Evolutionary conservation across 2,113 vertebrate species (phyloP).

Genomic region (Lucifuga dentata): DNA sequence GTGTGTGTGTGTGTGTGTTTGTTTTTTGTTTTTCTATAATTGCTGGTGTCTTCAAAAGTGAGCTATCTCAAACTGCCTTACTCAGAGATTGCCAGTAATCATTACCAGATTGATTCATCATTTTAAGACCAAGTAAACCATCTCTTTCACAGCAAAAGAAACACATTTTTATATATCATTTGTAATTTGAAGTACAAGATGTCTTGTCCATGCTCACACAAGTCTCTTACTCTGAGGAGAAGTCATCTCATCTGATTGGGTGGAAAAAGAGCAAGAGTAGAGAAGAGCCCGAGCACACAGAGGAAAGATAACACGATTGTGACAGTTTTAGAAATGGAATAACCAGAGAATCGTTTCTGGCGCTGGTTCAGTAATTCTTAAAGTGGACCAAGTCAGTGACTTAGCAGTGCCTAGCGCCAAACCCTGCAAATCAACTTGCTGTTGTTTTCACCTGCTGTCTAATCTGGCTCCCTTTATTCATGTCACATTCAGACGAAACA

Average conservation of each 20-base stretch:
- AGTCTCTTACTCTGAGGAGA: constrained; percentile 20
- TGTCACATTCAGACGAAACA: too few relatives aligned
- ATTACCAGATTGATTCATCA: constrained; percentile 67
- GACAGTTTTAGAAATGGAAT: constrained; percentile 34
- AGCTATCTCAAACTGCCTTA: constrained; percentile 64
- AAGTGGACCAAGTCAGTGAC: constrained; percentile 10
- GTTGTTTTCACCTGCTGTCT: constrained; percentile 21
- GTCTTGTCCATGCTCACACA: constrained; percentile 42
- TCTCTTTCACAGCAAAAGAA: constrained; percentile 39
- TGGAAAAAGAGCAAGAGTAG: constrained; percentile 7
- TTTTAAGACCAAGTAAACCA: constrained; percentile 42
- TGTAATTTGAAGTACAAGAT: constrained; percentile 51
- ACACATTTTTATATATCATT: constrained; percentile 38
- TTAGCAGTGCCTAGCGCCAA: constrained; percentile 21
- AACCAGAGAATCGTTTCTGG: constrained; percentile 6
- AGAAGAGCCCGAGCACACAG: constrained; percentile 9
- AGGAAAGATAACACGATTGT: constrained; percentile 35
- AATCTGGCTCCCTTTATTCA: constrained; percentile 3
- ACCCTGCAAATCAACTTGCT: constrained; percentile 13
- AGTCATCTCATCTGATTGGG: constrained; percentile 32
- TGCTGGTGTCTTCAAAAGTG: constrained; percentile 60
- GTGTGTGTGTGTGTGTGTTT: too few relatives aligned
- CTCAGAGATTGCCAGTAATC: constrained; percentile 59
- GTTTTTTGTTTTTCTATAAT: constrained; percentile 65
- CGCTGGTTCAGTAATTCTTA: constrained; percentile 45